phyloP scores from a whole-genome alignment of 2,113 vertebrate species.

The Esox niger region DNA sequence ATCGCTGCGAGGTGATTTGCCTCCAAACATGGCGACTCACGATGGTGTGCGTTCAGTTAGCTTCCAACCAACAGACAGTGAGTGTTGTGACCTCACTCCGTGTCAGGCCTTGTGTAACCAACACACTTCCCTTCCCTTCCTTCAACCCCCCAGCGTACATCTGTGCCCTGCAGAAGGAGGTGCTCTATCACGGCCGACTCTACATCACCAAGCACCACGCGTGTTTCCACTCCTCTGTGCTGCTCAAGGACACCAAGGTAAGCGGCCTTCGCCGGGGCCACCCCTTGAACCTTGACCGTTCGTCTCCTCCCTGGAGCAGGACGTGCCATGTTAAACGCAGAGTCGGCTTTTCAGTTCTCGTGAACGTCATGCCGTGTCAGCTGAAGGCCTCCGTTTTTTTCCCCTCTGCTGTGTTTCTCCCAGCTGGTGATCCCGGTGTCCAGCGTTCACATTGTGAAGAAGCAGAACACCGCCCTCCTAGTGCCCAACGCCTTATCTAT shows the following conservation, averaged over 20 bases:
- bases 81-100: too few relatives aligned
- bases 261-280: background rate
- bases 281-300: background rate
- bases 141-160: conserved; percentile 69
- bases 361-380: background rate
- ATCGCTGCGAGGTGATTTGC: too few relatives aligned
- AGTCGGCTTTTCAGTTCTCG: too few relatives aligned
- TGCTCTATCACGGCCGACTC: conserved; percentile 81
- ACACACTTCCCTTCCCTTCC: background rate
- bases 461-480: conserved; percentile 82
- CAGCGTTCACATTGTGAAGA: conserved; percentile 75
- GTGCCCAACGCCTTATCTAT: conserved; percentile 85
- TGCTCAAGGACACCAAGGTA: conserved; percentile 84
- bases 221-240: conserved; percentile 82
- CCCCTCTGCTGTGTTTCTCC: background rate
- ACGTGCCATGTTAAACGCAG: background rate
- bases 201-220: conserved; percentile 75
- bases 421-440: conserved; percentile 76
- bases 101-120: background rate
- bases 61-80: too few relatives aligned
- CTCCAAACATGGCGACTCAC: too few relatives aligned
- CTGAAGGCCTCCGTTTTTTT: background rate
- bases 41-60: too few relatives aligned
- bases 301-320: background rate
- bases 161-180: conserved; percentile 83